phyloP scores from a whole-genome alignment of 2,113 vertebrate species.

The Ptyas mucosa region DNA sequence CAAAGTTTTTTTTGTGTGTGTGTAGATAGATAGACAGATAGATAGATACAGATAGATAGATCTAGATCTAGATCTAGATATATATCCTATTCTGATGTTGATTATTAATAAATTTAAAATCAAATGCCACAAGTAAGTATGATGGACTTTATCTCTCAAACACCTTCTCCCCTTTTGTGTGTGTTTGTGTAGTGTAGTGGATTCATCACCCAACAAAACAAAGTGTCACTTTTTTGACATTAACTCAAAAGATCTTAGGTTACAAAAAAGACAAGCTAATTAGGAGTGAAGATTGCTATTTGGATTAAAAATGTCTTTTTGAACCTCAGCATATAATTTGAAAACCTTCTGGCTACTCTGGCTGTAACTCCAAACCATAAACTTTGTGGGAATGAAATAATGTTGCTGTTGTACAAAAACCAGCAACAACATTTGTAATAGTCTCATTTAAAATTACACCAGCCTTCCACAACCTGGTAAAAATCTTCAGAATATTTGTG shows the following conservation, averaged over 20 bases:
- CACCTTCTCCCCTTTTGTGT: background rate
- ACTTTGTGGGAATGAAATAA: background rate
- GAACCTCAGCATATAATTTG: slow-evolving; percentile 27
- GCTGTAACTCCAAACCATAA: background rate
- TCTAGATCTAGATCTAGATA: no score
- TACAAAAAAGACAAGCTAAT: slow-evolving; percentile 24
- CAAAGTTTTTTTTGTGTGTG: background rate
- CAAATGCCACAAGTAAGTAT: background rate
- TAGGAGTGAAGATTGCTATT: background rate
- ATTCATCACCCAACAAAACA: slow-evolving; percentile 18
- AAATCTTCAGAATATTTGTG: background rate
- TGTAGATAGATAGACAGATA: no score
- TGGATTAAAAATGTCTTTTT: background rate
- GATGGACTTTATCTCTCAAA: slow-evolving; percentile 16
- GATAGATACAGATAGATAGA: no score
- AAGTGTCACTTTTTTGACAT: background rate
- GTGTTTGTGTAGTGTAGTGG: background rate
- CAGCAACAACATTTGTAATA: background rate
- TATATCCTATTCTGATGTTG: no score
- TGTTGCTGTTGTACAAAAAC: background rate
- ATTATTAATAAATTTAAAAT: background rate
- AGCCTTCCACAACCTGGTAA: background rate
- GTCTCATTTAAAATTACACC: background rate
- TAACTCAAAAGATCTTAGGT: background rate
- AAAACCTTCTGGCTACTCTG: slow-evolving; percentile 21